Evolutionary conservation across 2,888 invertebrate genomes (phyloP).

Genomic region (Brachyptera putata): DNA sequence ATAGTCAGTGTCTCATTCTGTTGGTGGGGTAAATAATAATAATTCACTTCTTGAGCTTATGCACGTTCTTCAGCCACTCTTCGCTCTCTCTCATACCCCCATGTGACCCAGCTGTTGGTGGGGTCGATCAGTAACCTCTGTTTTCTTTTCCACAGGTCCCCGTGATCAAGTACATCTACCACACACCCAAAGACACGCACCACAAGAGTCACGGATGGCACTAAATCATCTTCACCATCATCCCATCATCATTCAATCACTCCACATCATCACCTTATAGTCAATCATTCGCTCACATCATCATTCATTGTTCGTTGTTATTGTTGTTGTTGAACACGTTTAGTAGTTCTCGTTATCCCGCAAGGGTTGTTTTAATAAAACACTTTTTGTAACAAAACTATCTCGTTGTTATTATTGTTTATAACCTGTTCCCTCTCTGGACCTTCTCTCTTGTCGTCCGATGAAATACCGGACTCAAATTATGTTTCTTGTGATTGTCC

Average conservation of each 20-base stretch:
- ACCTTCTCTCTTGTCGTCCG: too few relatives aligned
- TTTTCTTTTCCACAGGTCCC: too few relatives aligned
- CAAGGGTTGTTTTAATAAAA: neutral
- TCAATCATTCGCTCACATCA: neutral
- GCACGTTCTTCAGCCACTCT: too few relatives aligned
- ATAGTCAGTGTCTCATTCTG: too few relatives aligned
- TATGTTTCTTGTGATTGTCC: too few relatives aligned
- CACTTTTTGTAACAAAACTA: slow-evolving; percentile 1
- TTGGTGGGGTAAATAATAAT: too few relatives aligned
- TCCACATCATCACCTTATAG: neutral
- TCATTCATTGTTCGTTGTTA: neutral
- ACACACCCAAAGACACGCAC: slow-evolving; percentile 38
- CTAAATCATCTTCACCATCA: neutral
- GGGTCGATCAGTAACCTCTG: too few relatives aligned
- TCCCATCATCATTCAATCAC: neutral
- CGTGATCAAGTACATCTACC: slow-evolving; percentile 57
- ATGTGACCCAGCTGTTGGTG: too few relatives aligned
- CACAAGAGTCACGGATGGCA: slow-evolving; percentile 2
- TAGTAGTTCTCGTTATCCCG: neutral
- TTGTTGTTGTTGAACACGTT: neutral
- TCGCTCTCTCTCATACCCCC: too few relatives aligned
- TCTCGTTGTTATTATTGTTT: neutral
- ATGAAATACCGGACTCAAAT: too few relatives aligned
- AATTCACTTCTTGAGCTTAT: too few relatives aligned
- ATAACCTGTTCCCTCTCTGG: too few relatives aligned